Evolutionary conservation across 2,797 vertebrate species (phyloP).

Genomic region (Siniperca undulata): DNA sequence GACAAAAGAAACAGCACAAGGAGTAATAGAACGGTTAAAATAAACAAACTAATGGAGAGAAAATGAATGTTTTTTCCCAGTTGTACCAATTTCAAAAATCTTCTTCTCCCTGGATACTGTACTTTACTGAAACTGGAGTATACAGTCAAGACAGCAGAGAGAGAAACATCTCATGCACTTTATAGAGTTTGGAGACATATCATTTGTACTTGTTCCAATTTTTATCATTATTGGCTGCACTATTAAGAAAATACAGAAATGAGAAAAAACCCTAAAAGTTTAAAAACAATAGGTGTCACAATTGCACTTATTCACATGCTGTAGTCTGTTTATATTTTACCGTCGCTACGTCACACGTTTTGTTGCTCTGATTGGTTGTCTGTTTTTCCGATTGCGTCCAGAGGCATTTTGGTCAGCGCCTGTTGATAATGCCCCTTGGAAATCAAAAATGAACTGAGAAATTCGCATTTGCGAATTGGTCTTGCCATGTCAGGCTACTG

Average conservation of each 20-base stretch:
- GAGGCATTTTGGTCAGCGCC: too few species aligned
- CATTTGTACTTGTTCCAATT: background rate
- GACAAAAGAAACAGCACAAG: slow-evolving; percentile 37
- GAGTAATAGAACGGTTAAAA: slow-evolving; percentile 48
- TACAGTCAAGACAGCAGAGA: background rate
- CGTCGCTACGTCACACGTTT: too few species aligned
- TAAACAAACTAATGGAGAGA: slow-evolving; percentile 69
- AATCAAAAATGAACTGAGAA: too few species aligned
- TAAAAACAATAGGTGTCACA: background rate
- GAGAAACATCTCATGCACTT: background rate
- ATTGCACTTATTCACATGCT: background rate
- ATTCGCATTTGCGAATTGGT: too few species aligned
- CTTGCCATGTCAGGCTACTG: too few species aligned
- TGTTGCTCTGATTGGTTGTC: too few species aligned
- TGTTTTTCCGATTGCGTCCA: too few species aligned
- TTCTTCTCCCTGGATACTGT: slow-evolving; percentile 49
- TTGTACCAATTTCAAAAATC: slow-evolving; percentile 63
- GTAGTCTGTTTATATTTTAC: too few species aligned
- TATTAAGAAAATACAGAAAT: background rate
- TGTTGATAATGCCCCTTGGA: too few species aligned
- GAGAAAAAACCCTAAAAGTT: too few species aligned
- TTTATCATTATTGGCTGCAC: background rate
- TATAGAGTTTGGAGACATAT: background rate
- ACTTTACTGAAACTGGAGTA: slow-evolving; percentile 23
- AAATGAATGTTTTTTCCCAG: slow-evolving; percentile 60